phyloP scores from a whole-genome alignment of 2,797 vertebrate species.

The Epinephelus awoara region DNA sequence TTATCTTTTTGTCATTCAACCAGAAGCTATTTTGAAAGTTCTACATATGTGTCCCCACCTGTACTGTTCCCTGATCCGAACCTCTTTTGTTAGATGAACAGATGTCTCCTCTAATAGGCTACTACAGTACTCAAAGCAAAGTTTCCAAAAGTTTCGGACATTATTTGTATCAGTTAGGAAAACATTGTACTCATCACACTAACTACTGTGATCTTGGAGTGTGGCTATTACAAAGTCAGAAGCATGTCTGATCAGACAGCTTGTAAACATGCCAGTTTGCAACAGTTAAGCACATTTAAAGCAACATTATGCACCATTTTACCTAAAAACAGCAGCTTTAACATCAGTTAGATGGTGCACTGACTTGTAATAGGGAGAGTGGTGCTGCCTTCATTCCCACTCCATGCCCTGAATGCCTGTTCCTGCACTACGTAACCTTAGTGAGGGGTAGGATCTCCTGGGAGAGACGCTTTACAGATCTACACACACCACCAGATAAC shows the following conservation, averaged over 20 bases:
- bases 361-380: no score
- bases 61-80: background rate
- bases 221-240: background rate
- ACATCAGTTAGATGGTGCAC: no score
- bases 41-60: background rate
- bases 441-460: no score
- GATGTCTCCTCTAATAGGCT: background rate
- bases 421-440: no score
- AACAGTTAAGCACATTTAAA: no score
- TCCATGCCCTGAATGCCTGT: no score
- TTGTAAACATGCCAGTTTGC: no score
- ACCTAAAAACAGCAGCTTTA: no score
- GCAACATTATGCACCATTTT: no score
- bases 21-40: background rate
- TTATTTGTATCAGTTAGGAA: background rate
- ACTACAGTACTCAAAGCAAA: background rate
- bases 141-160: background rate
- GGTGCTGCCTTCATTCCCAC: no score
- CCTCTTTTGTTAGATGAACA: background rate
- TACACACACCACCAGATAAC: no score
- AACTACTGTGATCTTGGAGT: background rate
- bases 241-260: background rate
- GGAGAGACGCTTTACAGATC: no score
- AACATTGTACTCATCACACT: background rate
- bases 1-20: slow-evolving; percentile 12